Evolutionary conservation across 2,888 invertebrate genomes (phyloP).

Genomic region (Lasioglossum lativentre): DNA sequence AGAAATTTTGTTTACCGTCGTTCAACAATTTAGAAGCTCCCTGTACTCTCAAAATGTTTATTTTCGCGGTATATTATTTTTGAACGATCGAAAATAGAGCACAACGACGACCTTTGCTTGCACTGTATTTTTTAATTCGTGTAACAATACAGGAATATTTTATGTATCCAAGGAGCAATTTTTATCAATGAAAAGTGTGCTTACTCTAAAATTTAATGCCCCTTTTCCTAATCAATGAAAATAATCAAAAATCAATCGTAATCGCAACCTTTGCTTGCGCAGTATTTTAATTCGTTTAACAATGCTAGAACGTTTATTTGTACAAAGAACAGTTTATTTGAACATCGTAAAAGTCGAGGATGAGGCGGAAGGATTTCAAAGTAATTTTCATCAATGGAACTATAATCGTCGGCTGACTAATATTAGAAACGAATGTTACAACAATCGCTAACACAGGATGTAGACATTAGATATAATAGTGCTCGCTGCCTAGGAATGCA

Average conservation of each 20-base stretch:
- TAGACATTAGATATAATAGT: conserved; percentile 2
- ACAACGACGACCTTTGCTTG: no score
- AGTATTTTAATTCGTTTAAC: not conserved
- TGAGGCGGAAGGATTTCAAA: not conserved
- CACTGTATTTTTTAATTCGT: no score
- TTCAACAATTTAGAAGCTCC: not conserved
- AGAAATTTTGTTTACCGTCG: conserved; percentile 23
- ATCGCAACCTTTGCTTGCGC: not conserved
- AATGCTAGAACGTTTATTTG: not conserved
- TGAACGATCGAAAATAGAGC: not conserved
- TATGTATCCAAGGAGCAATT: no score
- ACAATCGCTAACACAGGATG: conserved; percentile 12
- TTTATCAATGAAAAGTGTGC: no score
- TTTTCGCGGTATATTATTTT: not conserved
- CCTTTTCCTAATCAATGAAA: no score
- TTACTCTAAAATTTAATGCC: no score
- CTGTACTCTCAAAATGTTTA: not conserved
- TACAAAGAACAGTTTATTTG: not conserved
- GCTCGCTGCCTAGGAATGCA: not conserved
- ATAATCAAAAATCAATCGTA: not conserved
- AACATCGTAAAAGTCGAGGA: not conserved
- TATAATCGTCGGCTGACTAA: not conserved
- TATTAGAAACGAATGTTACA: not conserved
- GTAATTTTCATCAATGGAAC: not conserved
- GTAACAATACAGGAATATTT: no score